phyloP scores from a whole-genome alignment of 2,113 vertebrate species.

The Gymnobelideus leadbeateri region DNA sequence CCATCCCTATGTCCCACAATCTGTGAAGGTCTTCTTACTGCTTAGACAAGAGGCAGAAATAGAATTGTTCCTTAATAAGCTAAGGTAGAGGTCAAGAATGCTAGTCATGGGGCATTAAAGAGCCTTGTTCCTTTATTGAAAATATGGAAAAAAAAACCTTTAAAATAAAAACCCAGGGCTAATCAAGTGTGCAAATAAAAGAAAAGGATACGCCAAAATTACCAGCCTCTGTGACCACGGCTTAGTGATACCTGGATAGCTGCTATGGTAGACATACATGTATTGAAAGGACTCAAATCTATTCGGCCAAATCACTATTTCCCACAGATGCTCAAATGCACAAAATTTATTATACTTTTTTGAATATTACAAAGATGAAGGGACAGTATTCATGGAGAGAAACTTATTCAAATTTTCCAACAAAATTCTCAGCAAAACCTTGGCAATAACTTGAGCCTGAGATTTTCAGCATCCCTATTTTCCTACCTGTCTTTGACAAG shows the following conservation, averaged over 20 bases:
- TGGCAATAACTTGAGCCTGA: slow-evolving; percentile 72
- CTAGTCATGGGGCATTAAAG: rapidly evolving
- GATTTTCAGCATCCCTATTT: slow-evolving; percentile 67
- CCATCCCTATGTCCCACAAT: neutral
- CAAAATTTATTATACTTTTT: neutral
- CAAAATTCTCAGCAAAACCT: slow-evolving; percentile 72
- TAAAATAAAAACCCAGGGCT: neutral
- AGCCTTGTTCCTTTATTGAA: neutral
- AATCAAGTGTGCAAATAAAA: neutral
- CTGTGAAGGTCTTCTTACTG: neutral
- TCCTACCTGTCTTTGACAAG: slow-evolving; percentile 58
- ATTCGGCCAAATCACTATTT: slow-evolving; percentile 23
- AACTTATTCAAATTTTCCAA: slow-evolving; percentile 71
- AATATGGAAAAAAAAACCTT: neutral
- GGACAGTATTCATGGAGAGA: slow-evolving; percentile 64
- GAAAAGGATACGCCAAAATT: neutral
- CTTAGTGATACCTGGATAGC: neutral
- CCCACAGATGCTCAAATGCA: slow-evolving; percentile 7
- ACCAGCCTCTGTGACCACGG: neutral
- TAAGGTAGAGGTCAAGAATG: neutral
- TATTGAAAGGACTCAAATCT: slow-evolving; percentile 14
- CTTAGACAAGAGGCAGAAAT: neutral
- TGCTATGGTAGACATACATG: neutral
- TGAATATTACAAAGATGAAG: slow-evolving; percentile 76
- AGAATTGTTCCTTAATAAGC: neutral